Percentiles rank a stretch among this genome's conserved stretches.
Conservation (phyloP, 2,113 vertebrate species). For the Mionectes macconnelli region DNA sequence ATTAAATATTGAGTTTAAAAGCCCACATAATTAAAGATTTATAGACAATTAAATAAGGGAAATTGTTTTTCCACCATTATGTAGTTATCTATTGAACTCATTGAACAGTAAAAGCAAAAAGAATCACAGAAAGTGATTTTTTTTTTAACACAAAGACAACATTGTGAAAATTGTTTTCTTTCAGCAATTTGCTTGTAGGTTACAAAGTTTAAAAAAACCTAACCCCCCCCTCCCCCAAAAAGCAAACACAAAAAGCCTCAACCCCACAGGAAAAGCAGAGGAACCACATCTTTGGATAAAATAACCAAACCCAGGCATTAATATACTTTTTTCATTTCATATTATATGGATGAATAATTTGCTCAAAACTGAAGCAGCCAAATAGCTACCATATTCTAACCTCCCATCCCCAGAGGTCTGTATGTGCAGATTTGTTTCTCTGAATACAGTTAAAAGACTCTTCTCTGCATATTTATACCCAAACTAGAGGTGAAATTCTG, state of each 20-base stretch:
- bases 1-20: not conserved
- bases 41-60: not conserved
- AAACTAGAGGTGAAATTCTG: not conserved
- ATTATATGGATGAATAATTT: not conserved
- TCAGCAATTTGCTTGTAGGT: not conserved
- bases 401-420: fast-evolving
- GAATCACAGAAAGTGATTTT: not conserved
- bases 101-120: not conserved
- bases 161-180: not conserved
- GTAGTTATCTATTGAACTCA: not conserved
- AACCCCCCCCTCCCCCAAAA: fast-evolving
- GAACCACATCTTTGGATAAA: not conserved
- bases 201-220: not conserved
- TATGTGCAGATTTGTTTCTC: not conserved
- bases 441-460: not conserved
- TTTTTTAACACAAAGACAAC: not conserved
- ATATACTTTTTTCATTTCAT: not conserved
- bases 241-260: not conserved
- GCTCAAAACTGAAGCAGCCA: not conserved
- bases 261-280: fast-evolving
- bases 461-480: not conserved
- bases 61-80: not conserved
- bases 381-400: not conserved
- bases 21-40: not conserved
- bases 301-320: not conserved